Base-by-base conservation (phyloP, 2,888 invertebrate genomes). In the Cataglyphis albicans region DNA sequence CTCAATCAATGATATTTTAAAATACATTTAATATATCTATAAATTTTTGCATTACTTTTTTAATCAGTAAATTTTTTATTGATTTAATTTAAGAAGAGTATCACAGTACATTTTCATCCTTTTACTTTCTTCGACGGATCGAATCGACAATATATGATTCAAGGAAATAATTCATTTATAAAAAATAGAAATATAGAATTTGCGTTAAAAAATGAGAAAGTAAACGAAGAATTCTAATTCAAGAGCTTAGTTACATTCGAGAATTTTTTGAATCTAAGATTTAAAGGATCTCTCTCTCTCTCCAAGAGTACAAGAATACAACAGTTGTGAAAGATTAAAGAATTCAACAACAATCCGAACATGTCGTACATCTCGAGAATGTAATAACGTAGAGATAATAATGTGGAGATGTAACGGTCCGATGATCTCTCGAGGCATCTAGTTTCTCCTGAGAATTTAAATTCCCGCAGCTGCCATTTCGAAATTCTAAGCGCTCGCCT, bases 401-500 rank as follows among this genome's bases (percentile, higher is more conserved):
- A 67, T 44, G 29, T 38, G 10, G 25, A 35, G 38, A 38, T 38
- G 35, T 61, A 38, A 70, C 25, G 65, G 38, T 65, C 7, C 38
- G 55, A 41, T 57, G 29, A 78, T 57, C 68, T 78, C 41, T 15
- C 21, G n/a, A 38, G 52, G 55, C 57, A 70, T 35, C 29, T 57
- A 57, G 57, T 70, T 70, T 78, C 78, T 78, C 41, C 12, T 15
- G 35, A 7, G 78, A 15, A 78, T 70, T 55, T 55, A 55, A 59
- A 44, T 68, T 41, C 55, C 29, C 67, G 38, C 21, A 10, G 38
- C 75, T 63, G 74, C 25, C 25, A 75, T 75, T 75, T 75, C 75
- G 52, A 44, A 80, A 78, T 70, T 48, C 38, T 68, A 29, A 32
- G 35, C 59, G 44, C 65, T 57, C 72, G 81, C 61, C 41, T 82